Conservation (phyloP, 2,888 invertebrate species). For the Caenorhabditis doughertyi region DNA sequence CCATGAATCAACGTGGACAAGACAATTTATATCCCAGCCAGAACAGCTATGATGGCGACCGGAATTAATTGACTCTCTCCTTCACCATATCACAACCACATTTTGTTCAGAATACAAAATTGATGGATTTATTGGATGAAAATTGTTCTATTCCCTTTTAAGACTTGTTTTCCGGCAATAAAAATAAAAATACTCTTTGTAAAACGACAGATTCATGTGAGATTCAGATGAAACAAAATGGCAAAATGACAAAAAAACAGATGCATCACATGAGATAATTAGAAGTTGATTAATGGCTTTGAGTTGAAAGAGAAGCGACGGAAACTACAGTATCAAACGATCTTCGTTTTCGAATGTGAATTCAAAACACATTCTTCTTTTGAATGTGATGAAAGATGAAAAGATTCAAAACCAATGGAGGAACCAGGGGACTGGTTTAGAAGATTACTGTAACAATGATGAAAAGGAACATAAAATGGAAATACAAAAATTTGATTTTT, state of each 20-base stretch:
- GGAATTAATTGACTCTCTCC: conserved; percentile 20
- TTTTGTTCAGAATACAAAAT: conserved; percentile 17
- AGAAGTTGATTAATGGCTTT: neutral
- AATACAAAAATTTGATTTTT: too few species aligned
- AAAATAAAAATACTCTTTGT: neutral
- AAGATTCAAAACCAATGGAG: too few species aligned
- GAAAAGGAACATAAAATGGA: too few species aligned
- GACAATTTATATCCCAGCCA: conserved; percentile 54
- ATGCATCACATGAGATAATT: conserved; percentile 3
- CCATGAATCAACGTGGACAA: conserved; percentile 22
- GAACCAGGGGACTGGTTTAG: too few species aligned
- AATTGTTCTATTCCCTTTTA: neutral
- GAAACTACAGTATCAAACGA: neutral
- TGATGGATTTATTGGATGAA: conserved; percentile 26
- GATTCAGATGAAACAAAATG: neutral
- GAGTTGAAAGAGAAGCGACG: neutral
- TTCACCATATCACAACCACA: too few species aligned
- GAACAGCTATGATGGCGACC: conserved; percentile 21
- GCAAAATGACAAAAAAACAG: neutral
- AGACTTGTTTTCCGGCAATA: neutral
- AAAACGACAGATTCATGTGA: neutral
- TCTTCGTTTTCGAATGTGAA: too few species aligned
- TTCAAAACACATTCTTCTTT: too few species aligned
- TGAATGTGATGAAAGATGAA: too few species aligned
- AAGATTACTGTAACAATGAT: too few species aligned